These are phyloP conservation scores for Eucera pruinosa DNA, from an alignment of 2,888 invertebrate genomes.

Conservation along the genomic window DNA sequence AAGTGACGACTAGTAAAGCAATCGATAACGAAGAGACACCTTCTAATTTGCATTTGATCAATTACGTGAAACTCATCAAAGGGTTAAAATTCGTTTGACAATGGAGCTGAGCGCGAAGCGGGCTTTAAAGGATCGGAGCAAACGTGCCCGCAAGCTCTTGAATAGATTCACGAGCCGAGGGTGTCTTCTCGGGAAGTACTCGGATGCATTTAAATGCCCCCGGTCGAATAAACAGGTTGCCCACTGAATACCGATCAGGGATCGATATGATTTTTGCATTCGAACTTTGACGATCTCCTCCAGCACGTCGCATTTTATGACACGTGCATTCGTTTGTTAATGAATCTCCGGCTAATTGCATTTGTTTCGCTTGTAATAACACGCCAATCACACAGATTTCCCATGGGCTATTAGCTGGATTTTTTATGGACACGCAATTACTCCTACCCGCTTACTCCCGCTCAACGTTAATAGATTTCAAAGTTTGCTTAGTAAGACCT, in stretches of 20 bases:
- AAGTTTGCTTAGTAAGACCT: not conserved
- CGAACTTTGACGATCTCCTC: constrained; percentile 32
- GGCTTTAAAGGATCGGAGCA: constrained; percentile 50
- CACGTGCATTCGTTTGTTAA: not conserved
- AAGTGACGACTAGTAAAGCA: too few species aligned
- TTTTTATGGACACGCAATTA: too few species aligned
- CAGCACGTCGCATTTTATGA: not conserved
- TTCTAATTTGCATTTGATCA: too few species aligned
- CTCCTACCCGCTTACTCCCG: not conserved
- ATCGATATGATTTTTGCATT: constrained; percentile 64
- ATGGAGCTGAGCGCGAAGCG: constrained; percentile 42
- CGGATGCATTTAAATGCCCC: constrained; percentile 72
- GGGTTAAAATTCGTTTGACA: too few species aligned
- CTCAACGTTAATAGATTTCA: not conserved
- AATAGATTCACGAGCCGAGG: constrained; percentile 74
- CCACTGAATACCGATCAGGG: constrained; percentile 66
- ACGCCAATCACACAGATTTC: not conserved
- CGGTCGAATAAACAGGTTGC: constrained; percentile 65
- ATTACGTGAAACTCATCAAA: too few species aligned
- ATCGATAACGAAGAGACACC: too few species aligned
- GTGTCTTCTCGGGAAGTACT: constrained; percentile 77
- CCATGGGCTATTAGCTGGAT: too few species aligned
- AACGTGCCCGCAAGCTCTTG: constrained; percentile 63
- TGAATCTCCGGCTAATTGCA: not conserved
- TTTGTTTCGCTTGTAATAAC: not conserved